phyloP scores from a whole-genome alignment of 2,888 invertebrate genomes.

The Bombyx huttoni region DNA sequence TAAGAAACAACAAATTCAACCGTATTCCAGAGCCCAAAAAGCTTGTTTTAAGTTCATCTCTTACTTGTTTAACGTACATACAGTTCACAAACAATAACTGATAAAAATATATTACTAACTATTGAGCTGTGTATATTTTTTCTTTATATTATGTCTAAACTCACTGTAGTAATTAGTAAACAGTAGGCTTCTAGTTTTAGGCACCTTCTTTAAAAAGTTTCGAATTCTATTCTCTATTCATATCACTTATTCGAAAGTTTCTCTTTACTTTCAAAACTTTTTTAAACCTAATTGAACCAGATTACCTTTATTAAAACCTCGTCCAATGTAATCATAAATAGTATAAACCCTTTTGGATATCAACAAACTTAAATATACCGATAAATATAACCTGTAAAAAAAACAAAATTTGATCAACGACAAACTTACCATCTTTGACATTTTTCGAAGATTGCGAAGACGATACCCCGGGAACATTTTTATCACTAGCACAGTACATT shows the following conservation, averaged over 20 bases:
- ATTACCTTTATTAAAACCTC: background rate
- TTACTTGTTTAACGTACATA: background rate
- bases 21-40: background rate
- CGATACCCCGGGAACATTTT: constrained; percentile 81
- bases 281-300: background rate
- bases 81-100: constrained; percentile 7
- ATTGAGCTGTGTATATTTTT: no score
- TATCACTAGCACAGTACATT: constrained; percentile 84
- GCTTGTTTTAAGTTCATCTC: background rate
- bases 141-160: no score
- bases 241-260: background rate
- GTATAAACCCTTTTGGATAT: background rate
- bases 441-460: constrained; percentile 79
- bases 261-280: background rate
- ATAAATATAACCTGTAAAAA: constrained; percentile 2
- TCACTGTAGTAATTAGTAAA: constrained; percentile 5
- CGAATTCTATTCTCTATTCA: background rate
- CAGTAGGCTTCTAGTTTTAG: background rate
- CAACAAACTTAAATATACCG: background rate
- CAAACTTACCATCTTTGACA: constrained; percentile 82
- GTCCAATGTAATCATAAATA: background rate
- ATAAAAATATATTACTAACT: no score
- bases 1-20: no score
- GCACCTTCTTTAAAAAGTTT: background rate
- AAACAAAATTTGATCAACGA: constrained; percentile 22